phyloP scores from a whole-genome alignment of 1,140 invertebrate species.

The Cyphomyrmex costatus region DNA sequence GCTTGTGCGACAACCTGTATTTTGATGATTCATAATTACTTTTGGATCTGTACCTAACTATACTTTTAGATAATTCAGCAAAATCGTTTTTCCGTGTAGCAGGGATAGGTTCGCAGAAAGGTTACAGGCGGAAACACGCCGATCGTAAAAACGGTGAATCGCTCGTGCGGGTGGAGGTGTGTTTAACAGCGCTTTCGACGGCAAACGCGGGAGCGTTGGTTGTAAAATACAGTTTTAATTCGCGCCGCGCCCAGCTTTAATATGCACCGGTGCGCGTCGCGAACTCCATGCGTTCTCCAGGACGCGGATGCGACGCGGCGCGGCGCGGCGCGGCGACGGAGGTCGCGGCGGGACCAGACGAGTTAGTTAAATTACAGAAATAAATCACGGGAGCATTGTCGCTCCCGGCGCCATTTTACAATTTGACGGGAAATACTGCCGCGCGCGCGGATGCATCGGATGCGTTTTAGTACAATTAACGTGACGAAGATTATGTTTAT shows the following conservation, averaged over 20 bases:
- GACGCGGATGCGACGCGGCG: neutral
- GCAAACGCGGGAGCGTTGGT: constrained; percentile 57
- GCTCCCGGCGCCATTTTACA: constrained; percentile 77
- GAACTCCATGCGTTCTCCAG: constrained; percentile 35
- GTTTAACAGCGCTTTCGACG: constrained; percentile 62
- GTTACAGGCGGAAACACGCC: constrained; percentile 1
- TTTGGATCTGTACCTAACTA: no score
- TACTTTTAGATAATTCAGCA: no score
- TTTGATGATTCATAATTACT: no score
- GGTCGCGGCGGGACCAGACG: constrained; percentile 45
- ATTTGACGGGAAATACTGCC: constrained; percentile 72
- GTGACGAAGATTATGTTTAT: constrained; percentile 10
- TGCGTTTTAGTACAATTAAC: constrained; percentile 55
- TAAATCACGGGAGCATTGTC: constrained; percentile 83
- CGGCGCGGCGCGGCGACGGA: neutral
- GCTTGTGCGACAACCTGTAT: no score
- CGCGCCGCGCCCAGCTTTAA: constrained; percentile 77
- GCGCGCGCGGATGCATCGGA: constrained; percentile 13
- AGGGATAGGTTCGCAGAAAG: neutral
- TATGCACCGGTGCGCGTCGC: constrained; percentile 69
- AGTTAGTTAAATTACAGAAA: constrained; percentile 83
- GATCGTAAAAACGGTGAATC: constrained; percentile 22
- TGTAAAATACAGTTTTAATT: constrained; percentile 84
- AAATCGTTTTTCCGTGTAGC: neutral
- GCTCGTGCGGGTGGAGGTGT: constrained; percentile 16